These are phyloP conservation scores for Drosophila gaucha DNA, from an alignment of 2,888 invertebrate genomes.

Conservation along the genomic window DNA sequence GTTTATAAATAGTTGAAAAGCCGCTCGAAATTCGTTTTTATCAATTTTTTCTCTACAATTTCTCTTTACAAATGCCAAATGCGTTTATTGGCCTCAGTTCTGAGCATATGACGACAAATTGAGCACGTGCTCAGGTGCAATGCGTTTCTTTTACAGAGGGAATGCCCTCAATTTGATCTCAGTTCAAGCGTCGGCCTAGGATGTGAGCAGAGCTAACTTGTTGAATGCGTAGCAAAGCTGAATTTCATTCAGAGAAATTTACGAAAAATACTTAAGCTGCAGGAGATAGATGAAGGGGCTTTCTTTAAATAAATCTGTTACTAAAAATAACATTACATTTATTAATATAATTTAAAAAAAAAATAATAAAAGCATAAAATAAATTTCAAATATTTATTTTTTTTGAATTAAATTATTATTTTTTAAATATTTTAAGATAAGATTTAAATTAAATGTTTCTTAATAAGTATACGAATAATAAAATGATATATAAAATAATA, in stretches of 20 bases:
- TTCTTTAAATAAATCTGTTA: too few species aligned
- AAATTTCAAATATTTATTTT: too few species aligned
- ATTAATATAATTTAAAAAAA: too few species aligned
- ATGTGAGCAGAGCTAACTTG: constrained; percentile 27
- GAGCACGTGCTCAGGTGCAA: constrained; percentile 30
- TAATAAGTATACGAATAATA: too few species aligned
- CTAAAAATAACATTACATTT: too few species aligned
- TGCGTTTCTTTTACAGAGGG: not conserved
- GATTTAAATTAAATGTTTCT: too few species aligned
- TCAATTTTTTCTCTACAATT: constrained; percentile 2
- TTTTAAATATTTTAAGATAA: too few species aligned
- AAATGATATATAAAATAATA: not conserved
- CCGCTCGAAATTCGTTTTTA: constrained; percentile 34
- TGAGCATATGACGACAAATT: constrained; percentile 1
- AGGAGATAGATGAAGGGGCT: too few species aligned
- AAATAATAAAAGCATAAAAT: too few species aligned
- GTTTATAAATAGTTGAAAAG: constrained; percentile 53
- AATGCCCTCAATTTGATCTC: not conserved
- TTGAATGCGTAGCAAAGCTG: constrained; percentile 16
- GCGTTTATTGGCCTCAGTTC: constrained; percentile 65
- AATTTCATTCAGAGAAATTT: not conserved
- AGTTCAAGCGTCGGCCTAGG: not conserved
- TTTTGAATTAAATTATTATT: too few species aligned
- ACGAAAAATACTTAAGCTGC: not conserved
- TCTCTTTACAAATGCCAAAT: constrained; percentile 54